Percentiles rank a stretch among this genome's conserved stretches.
These are phyloP conservation scores for Brachymystax lenok DNA, from an alignment of 2,797 vertebrate species.

Conservation along the genomic window DNA sequence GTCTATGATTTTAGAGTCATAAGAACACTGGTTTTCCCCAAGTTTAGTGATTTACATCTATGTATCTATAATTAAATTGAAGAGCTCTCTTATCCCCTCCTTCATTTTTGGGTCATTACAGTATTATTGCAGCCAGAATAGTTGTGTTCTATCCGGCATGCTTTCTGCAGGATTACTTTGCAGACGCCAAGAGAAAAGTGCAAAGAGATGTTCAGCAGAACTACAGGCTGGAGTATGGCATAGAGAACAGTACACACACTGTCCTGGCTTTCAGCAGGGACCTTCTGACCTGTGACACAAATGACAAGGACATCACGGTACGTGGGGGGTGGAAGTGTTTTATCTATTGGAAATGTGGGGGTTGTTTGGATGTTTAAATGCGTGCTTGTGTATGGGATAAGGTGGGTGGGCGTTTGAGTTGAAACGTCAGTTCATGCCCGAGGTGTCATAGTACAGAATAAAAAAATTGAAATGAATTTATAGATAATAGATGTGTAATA, in stretches of 20 bases:
- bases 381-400: background rate
- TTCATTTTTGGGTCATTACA: background rate
- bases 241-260: slow-evolving; percentile 86
- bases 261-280: slow-evolving; percentile 81
- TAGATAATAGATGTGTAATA: slow-evolving; percentile 6
- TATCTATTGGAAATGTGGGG: background rate
- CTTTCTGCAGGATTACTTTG: slow-evolving; percentile 82
- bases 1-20: background rate
- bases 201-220: slow-evolving; percentile 80
- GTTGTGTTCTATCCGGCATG: slow-evolving; percentile 6
- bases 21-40: background rate
- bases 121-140: background rate
- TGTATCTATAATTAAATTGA: background rate
- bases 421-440: background rate
- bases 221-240: slow-evolving; percentile 82
- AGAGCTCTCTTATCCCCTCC: background rate
- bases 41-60: background rate
- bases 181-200: slow-evolving; percentile 77
- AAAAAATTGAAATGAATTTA: background rate
- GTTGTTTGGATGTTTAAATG: too few species aligned
- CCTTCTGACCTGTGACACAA: slow-evolving; percentile 81
- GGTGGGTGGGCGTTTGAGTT: background rate
- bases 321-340: background rate
- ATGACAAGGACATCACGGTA: slow-evolving; percentile 85
- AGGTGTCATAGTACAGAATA: background rate